Evolutionary conservation across 2,797 vertebrate genomes (phyloP), one percentile per base, ranked within the genome.

Genomic region (Neosalanx taihuensis): DNA sequence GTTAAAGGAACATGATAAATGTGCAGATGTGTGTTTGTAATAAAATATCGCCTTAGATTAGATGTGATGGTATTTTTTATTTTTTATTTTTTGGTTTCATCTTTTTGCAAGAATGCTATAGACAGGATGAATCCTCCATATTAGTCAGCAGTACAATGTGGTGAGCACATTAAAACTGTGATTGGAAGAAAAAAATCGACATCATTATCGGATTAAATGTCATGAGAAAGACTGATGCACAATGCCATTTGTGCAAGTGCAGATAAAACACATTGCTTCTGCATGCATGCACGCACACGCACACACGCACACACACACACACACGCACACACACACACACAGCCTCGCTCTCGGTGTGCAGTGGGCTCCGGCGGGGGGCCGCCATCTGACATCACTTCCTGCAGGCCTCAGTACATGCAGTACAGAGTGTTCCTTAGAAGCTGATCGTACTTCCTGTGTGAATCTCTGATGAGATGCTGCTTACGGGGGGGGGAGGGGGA

Each of bases 381-480:
- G 26, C 20, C 2, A 4, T n/a, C 7, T 71, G 17, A 0, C 0
- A 78, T 60, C 46, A 2, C 56, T 49, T 10, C 56, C 69, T 26
- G 29, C 7, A 83, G 77, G 83, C 59, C 67, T 72, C 71, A 72
- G 23, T 26, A 26, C 23, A 58, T 30, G 17, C 49, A 2, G 10
- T 33, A 20, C 41, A 63, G 23, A 4, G 5, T 41, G 23, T 31
- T 31, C 26, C 23, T 35, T 26, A 60, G 35, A 30, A 37, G 31
- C 65, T 62, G 33, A 0, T 61, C 51, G 88, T 90, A 86, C 89
- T 91, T 91, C 90, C 89, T 89, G 88, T 90, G 73, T 81, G 77
- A 88, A 73, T 51, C 3, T 29, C 23, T 7, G 1, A 0, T 4
- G 23, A 20, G 58, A 13, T 9, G 23, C 51, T 5, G 51, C 3